phyloP scores from a whole-genome alignment of 2,113 vertebrate genomes.

The Hypomesus transpacificus region DNA sequence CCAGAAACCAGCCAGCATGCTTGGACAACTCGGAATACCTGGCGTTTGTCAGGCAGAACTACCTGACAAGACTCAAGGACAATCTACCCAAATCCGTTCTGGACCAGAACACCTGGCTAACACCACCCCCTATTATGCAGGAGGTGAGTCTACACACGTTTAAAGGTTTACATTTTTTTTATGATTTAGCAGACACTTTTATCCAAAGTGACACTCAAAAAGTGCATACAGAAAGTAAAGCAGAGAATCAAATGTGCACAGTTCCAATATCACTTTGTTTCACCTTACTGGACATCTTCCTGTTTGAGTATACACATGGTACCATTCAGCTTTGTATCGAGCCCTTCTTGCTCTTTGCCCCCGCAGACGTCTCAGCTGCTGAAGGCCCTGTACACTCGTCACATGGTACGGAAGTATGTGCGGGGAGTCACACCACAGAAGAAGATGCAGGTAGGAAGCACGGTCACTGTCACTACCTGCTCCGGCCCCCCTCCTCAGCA shows the following conservation, averaged over 20 bases:
- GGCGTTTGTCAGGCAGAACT: slow-evolving; percentile 78
- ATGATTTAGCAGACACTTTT: too few relatives aligned
- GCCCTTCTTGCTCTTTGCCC: background rate
- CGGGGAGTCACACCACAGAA: slow-evolving; percentile 72
- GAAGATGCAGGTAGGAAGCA: slow-evolving; percentile 79
- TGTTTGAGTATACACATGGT: too few relatives aligned
- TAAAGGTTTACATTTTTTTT: too few relatives aligned
- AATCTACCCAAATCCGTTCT: slow-evolving; percentile 83
- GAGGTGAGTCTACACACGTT: slow-evolving; percentile 65
- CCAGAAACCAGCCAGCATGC: slow-evolving; percentile 75
- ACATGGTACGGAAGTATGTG: slow-evolving; percentile 87
- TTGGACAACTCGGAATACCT: slow-evolving; percentile 81
- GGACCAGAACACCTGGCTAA: slow-evolving; percentile 85
- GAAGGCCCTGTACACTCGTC: slow-evolving; percentile 75
- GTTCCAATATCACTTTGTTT: too few relatives aligned
- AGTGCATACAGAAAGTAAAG: too few relatives aligned
- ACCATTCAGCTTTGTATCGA: too few relatives aligned
- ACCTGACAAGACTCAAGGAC: slow-evolving; percentile 78
- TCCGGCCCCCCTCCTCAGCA: too few relatives aligned
- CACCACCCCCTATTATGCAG: slow-evolving; percentile 77
- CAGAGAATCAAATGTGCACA: too few relatives aligned
- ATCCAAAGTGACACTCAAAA: too few relatives aligned
- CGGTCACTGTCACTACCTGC: too few relatives aligned
- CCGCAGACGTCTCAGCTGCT: slow-evolving; percentile 82
- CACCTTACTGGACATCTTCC: too few relatives aligned